Percentiles rank a stretch among this genome's conserved stretches.
These are phyloP conservation scores for Pseudochirops corinnae DNA, from an alignment of 2,797 vertebrate genomes.

Conservation along the genomic window DNA sequence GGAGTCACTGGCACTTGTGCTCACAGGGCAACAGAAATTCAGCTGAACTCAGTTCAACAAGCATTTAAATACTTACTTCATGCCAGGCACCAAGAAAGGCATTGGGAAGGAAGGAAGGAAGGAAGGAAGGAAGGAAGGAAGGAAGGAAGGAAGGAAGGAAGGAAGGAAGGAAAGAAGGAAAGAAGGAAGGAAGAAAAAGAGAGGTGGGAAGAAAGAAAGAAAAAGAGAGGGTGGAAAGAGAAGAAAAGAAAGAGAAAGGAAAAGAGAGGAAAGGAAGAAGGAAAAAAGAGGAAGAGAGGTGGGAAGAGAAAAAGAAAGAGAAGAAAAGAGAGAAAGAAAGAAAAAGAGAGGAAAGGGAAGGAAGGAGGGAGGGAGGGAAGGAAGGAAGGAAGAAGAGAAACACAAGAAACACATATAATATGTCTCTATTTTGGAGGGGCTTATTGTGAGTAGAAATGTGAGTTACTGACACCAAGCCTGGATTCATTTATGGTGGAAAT, in stretches of 20 bases:
- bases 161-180: background rate
- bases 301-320: no score
- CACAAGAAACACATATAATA: background rate
- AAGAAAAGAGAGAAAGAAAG: no score
- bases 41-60: background rate
- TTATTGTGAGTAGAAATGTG: background rate
- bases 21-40: background rate
- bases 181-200: background rate
- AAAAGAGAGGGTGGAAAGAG: no score
- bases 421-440: background rate
- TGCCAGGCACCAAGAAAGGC: background rate
- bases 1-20: background rate
- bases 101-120: no score
- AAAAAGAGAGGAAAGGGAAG: no score
- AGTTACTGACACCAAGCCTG: background rate
- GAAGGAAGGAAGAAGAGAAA: fast-evolving
- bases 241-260: no score
- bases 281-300: no score
- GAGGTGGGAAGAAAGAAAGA: no score
- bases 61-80: background rate
- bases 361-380: fast-evolving
- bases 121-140: no score
- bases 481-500: background rate
- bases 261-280: no score
- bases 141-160: background rate